Conservation (phyloP, 2,888 invertebrate species). For the Dasypogon diadema region DNA sequence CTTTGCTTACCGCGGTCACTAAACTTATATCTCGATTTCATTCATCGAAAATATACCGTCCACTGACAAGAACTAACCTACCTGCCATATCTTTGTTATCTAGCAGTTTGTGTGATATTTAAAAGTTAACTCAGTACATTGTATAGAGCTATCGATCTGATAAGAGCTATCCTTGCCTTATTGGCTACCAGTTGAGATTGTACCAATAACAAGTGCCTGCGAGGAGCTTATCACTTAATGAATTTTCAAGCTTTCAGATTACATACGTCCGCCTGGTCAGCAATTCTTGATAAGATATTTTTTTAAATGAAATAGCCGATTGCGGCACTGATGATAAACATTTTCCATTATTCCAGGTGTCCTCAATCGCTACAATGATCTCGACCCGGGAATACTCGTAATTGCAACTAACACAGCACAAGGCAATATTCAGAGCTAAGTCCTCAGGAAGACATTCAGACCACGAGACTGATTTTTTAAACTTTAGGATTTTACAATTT, state of each 20-base stretch:
- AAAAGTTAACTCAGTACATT: too few relatives aligned
- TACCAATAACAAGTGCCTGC: too few relatives aligned
- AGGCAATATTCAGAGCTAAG: background rate
- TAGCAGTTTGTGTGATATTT: too few relatives aligned
- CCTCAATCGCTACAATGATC: conserved; percentile 22
- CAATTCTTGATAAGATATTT: conserved; percentile 38
- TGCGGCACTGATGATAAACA: conserved; percentile 25
- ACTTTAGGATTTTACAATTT: conserved; percentile 11
- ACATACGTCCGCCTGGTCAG: too few relatives aligned
- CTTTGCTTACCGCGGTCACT: too few relatives aligned
- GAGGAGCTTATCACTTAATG: background rate
- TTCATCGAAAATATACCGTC: too few relatives aligned
- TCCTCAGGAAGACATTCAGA: background rate
- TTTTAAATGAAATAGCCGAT: conserved; percentile 8
- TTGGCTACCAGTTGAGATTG: too few relatives aligned
- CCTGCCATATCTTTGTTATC: too few relatives aligned
- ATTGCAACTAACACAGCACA: background rate
- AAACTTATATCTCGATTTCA: too few relatives aligned
- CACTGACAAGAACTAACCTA: too few relatives aligned
- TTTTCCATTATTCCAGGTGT: conserved; percentile 28
- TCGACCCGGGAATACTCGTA: conserved; percentile 12
- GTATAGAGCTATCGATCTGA: too few relatives aligned
- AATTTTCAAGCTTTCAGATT: background rate
- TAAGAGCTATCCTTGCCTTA: too few relatives aligned
- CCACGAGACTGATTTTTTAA: conserved; percentile 30